phyloP scores from a whole-genome alignment of 2,888 invertebrate genomes.

The Leucozona laternaria region DNA sequence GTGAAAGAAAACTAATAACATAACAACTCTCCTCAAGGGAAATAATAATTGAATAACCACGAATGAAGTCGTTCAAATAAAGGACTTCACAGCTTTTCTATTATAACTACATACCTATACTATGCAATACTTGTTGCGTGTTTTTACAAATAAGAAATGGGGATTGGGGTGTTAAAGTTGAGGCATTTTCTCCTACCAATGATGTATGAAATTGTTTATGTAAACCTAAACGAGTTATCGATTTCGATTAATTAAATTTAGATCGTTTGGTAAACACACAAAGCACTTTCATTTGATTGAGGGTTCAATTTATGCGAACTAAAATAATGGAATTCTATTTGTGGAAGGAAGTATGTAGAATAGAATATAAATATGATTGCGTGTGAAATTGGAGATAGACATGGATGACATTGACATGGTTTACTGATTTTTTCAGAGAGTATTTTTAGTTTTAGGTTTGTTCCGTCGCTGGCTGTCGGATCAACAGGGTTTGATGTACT shows the following conservation, averaged over 20 bases:
- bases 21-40: slow-evolving; percentile 16
- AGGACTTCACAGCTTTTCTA: slow-evolving; percentile 22
- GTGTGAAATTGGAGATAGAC: slow-evolving; percentile 33
- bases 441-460: neutral
- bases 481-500: neutral
- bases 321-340: slow-evolving; percentile 53
- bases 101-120: neutral
- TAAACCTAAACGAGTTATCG: slow-evolving; percentile 51
- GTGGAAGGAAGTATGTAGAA: slow-evolving; percentile 15
- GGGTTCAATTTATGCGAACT: slow-evolving; percentile 46
- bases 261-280: slow-evolving; percentile 43
- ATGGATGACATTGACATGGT: neutral
- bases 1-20: slow-evolving; percentile 39
- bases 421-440: slow-evolving; percentile 9
- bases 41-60: slow-evolving; percentile 39
- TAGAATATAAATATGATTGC: slow-evolving; percentile 24
- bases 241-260: slow-evolving; percentile 65
- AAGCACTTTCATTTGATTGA: slow-evolving; percentile 46
- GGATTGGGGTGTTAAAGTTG: slow-evolving; percentile 1
- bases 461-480: neutral
- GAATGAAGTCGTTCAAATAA: slow-evolving; percentile 14
- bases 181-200: slow-evolving; percentile 1
- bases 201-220: slow-evolving; percentile 43
- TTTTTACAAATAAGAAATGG: neutral
- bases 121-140: slow-evolving; percentile 36